A percentile compares a stretch with the other conserved stretches of the same genome.
phyloP scores from a whole-genome alignment of 2,888 invertebrate genomes.

The Galerucella nymphaeae region DNA sequence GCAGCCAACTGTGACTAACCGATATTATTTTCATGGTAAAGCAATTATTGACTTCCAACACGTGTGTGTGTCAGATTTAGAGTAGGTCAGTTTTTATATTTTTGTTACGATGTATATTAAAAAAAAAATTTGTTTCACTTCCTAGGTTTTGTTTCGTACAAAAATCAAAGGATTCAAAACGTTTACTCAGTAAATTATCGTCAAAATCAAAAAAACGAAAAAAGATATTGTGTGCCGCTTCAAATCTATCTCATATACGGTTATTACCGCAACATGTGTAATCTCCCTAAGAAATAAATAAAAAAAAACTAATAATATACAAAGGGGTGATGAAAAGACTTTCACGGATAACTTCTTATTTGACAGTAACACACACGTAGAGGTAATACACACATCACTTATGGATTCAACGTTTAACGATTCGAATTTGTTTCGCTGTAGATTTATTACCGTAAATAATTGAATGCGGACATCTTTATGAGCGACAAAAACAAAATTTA shows the following conservation, averaged over 20 bases:
- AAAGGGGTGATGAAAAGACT: too few species aligned
- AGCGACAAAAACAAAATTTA: conserved; percentile 4
- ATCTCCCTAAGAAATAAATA: too few species aligned
- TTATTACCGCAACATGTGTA: too few species aligned
- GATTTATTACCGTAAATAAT: conserved; percentile 8
- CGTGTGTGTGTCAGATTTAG: conserved; percentile 8
- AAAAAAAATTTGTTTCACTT: background rate
- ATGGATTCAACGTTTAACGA: conserved; percentile 7
- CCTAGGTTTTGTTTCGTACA: background rate
- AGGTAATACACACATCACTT: conserved; percentile 10
- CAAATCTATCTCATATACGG: too few species aligned
- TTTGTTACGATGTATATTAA: background rate
- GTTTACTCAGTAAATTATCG: too few species aligned
- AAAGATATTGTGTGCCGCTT: too few species aligned
- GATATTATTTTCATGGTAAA: conserved; percentile 23
- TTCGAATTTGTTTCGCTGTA: conserved; percentile 7
- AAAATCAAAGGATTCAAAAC: too few species aligned
- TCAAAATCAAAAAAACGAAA: too few species aligned
- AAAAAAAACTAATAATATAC: too few species aligned
- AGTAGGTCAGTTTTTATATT: conserved; percentile 25
- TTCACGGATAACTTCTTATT: too few species aligned
- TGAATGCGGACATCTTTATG: conserved; percentile 2
- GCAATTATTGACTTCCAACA: conserved; percentile 23
- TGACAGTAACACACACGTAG: background rate
- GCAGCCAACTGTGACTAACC: conserved; percentile 16